phyloP scores from a whole-genome alignment of 2,888 invertebrate genomes.

The Eueremaeus valkanovi region DNA sequence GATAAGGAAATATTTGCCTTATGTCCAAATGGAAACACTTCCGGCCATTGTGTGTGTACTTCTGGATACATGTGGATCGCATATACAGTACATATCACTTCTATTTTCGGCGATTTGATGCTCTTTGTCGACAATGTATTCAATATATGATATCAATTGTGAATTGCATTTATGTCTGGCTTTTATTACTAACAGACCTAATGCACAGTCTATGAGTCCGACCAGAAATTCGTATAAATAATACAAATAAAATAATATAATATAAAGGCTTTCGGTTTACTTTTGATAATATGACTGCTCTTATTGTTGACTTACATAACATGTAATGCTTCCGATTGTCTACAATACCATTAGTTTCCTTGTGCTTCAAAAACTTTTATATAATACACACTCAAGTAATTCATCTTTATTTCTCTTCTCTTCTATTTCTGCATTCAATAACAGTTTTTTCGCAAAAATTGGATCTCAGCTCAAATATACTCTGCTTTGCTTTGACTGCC shows the following conservation, averaged over 20 bases:
- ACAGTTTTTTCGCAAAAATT: no score
- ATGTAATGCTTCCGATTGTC: slow-evolving; percentile 20
- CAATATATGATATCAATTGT: neutral
- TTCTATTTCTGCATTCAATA: no score
- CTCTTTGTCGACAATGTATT: neutral
- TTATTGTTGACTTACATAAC: neutral
- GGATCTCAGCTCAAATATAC: no score
- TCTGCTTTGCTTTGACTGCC: no score
- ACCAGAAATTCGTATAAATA: no score
- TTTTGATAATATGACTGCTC: neutral
- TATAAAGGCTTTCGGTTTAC: neutral
- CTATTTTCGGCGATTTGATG: neutral
- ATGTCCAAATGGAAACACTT: slow-evolving; percentile 25
- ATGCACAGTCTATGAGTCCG: neutral
- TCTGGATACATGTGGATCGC: neutral
- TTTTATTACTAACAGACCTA: neutral
- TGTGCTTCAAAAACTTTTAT: neutral
- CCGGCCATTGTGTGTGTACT: slow-evolving; percentile 28
- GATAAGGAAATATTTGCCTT: slow-evolving; percentile 31
- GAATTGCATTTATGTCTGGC: slow-evolving; percentile 1
- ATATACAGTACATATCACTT: neutral
- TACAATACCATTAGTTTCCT: slow-evolving; percentile 9
- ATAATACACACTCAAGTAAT: neutral
- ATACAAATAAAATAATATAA: neutral
- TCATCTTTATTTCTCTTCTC: no score